Conservation (phyloP, 2,113 vertebrate genomes). For the Monarcha castaneiventris region DNA sequence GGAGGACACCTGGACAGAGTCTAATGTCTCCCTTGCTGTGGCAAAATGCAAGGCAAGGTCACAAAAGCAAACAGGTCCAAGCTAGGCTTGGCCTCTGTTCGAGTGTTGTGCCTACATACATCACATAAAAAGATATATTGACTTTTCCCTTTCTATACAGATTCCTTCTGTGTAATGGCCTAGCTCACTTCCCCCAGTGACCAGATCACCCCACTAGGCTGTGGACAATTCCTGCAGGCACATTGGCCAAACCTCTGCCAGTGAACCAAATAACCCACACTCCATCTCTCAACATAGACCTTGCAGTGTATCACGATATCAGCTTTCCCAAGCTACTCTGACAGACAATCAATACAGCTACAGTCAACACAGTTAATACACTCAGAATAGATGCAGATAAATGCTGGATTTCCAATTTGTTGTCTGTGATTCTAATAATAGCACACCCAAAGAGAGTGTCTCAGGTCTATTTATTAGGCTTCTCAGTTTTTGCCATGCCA, state of each 20-base stretch:
- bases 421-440: conserved; percentile 18
- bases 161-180: not conserved
- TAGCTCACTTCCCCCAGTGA: not conserved
- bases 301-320: not conserved
- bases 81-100: not conserved
- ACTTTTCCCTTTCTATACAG: not conserved
- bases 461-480: conserved; percentile 3
- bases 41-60: not conserved
- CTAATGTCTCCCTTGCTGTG: not conserved
- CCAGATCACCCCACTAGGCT: not conserved
- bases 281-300: not conserved
- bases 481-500: not conserved
- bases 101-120: not conserved
- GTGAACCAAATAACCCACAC: not conserved
- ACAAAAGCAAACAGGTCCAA: not conserved
- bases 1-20: not conserved
- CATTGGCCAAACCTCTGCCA: accelerated
- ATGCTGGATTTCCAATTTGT: conserved; percentile 4
- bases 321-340: conserved; percentile 4
- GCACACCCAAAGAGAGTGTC: not conserved
- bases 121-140: not conserved
- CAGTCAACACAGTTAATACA: not conserved
- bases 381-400: conserved; percentile 26
- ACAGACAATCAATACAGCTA: not conserved
- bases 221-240: not conserved